A percentile compares a stretch with the other conserved stretches of the same genome.
Evolutionary conservation across 1,140 invertebrate genomes (phyloP).

Genomic region (Tribolium castaneum): DNA sequence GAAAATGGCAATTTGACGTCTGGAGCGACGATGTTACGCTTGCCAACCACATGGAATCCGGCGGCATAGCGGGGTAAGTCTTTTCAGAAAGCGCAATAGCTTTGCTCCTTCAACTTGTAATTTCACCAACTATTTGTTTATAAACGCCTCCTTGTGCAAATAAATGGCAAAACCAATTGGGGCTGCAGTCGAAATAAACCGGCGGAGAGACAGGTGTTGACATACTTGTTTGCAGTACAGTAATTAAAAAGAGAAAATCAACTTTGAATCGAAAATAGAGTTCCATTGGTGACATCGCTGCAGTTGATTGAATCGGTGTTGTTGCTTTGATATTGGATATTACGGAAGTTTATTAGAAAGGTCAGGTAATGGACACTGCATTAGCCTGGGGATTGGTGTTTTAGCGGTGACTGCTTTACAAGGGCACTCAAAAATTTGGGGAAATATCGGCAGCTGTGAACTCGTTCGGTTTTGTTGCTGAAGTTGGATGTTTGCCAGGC

Average conservation of each 20-base stretch:
- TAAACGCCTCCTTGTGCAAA: not conserved
- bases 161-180: not conserved
- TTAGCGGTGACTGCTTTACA: not conserved
- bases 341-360: not conserved
- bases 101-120: not conserved
- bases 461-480: not conserved
- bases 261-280: not conserved
- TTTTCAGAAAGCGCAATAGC: not conserved
- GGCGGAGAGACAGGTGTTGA: not conserved
- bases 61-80: conserved; percentile 91
- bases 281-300: not conserved
- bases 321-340: not conserved
- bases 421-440: not conserved
- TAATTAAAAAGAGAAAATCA: not conserved
- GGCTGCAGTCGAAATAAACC: not conserved
- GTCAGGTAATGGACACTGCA: conserved; percentile 1
- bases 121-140: not conserved
- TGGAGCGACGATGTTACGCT: conserved; percentile 98
- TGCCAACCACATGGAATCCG: conserved; percentile 98
- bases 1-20: conserved; percentile 99
- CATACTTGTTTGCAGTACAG: not conserved
- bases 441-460: not conserved
- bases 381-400: not conserved
- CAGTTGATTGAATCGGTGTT: not conserved
- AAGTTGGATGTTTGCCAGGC: not conserved